A percentile compares a stretch with the other conserved stretches of the same genome.
These are phyloP conservation scores for Colletes latitarsis DNA, from an alignment of 1,140 invertebrate species.

Conservation along the genomic window DNA sequence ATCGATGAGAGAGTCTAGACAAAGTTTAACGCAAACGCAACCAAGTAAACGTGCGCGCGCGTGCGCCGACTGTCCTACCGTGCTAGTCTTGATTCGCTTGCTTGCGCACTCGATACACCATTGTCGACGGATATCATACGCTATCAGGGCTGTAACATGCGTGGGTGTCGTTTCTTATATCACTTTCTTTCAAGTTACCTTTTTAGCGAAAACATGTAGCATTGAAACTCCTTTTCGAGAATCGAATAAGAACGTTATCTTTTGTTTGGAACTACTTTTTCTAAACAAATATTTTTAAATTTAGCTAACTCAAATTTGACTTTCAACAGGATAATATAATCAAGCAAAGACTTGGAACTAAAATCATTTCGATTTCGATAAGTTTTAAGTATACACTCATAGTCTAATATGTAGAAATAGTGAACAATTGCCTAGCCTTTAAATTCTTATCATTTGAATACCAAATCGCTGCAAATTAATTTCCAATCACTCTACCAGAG, in stretches of 20 bases:
- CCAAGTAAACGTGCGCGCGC: slow-evolving; percentile 48
- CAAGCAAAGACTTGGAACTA: too few species aligned
- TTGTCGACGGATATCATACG: slow-evolving; percentile 27
- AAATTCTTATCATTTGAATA: neutral
- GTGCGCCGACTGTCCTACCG: slow-evolving; percentile 10
- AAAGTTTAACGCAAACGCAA: slow-evolving; percentile 49
- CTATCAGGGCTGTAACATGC: slow-evolving; percentile 38
- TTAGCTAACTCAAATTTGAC: too few species aligned
- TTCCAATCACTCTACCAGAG: neutral
- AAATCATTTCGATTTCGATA: too few species aligned
- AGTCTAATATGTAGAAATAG: too few species aligned
- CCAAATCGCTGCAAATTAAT: neutral
- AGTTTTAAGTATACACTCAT: too few species aligned
- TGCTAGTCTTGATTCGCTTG: slow-evolving; percentile 10
- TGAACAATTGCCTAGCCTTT: neutral
- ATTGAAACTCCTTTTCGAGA: too few species aligned
- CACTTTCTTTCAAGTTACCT: slow-evolving; percentile 12
- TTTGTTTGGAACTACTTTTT: too few species aligned
- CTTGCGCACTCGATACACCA: slow-evolving; percentile 31
- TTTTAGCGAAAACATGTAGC: neutral
- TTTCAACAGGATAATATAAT: too few species aligned
- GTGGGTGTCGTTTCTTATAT: neutral
- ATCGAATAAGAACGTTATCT: neutral
- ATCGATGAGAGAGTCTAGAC: slow-evolving; percentile 46
- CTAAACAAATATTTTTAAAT: too few species aligned